Evolutionary conservation across 1,140 invertebrate genomes (phyloP), one percentile per base, ranked within the genome.

Genomic region (Dryas iulia): DNA sequence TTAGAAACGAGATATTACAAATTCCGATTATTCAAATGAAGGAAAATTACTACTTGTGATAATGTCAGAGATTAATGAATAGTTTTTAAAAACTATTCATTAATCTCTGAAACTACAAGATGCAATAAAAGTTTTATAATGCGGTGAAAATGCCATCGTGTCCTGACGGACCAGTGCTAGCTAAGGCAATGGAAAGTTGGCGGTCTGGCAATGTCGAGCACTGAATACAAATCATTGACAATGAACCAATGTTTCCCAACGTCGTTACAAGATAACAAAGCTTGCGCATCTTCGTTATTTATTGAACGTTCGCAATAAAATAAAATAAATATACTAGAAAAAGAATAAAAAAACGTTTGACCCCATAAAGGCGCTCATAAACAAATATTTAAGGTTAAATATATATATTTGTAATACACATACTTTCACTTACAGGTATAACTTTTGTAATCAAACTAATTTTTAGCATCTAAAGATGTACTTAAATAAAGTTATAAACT

Each of bases 111-210:
- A n/a, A 47, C 2, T 2, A n/a, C 14, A 18, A 47, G 18, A 18
- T 12, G 31, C 6, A 60, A 31, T 30, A 54, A 58, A 59, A 52
- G 33, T 54, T 25, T 69, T 53, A 58, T 47, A 59, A 31, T 60
- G 35, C 24, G 31, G 66, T 62, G 60, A 69, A 69, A 69, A 33
- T 59, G 47, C 68, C 72, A 73, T 77, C 68, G 71, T 72, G 79
- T 84, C 79, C 81, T 83, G 77, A 61, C 76, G 69, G 65, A 71
- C 70, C 64, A 71, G 69, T 70, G 75, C 59, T 77, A 76, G 73
- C 86, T 85, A 89, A 88, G 82, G 81, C 81, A 68, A 75, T 88
- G 86, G 88, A 90, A 91, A 91, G 89, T 88, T 79, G 77, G 69
- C 77, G 69, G 60, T 57, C 59, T 61, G 73, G 70, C 70, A 66